A percentile compares a stretch with the other conserved stretches of the same genome.
Conservation (phyloP, 2,797 vertebrate species). For the Leptodactylus fallax region DNA sequence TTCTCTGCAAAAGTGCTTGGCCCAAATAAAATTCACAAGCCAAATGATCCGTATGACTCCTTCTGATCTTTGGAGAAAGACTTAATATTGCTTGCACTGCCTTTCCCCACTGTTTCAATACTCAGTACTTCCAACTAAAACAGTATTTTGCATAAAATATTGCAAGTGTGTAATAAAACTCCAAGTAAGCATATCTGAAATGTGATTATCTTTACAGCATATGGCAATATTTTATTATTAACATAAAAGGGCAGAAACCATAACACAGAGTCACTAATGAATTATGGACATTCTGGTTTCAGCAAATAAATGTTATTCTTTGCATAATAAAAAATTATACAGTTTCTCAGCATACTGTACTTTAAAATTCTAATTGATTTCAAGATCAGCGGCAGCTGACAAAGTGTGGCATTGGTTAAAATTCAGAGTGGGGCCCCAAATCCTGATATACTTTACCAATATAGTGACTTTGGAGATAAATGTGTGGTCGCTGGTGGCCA, state of each 20-base stretch:
- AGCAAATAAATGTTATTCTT: not conserved
- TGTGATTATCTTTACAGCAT: not conserved
- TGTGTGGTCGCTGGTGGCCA: too few relatives aligned
- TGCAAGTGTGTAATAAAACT: not conserved
- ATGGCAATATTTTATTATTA: not conserved
- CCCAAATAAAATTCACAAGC: not conserved
- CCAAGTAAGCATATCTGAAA: not conserved
- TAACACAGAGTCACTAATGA: not conserved
- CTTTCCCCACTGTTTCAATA: not conserved
- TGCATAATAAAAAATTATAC: too few relatives aligned
- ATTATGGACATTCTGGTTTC: not conserved
- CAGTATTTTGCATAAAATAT: slow-evolving; percentile 8
- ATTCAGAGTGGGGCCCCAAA: too few relatives aligned
- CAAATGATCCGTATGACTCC: not conserved
- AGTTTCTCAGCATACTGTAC: too few relatives aligned
- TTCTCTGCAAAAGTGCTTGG: not conserved
- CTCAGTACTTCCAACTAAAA: slow-evolving; percentile 1
- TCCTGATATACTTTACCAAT: too few relatives aligned
- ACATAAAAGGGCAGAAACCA: not conserved
- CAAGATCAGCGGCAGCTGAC: too few relatives aligned
- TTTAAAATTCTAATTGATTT: too few relatives aligned
- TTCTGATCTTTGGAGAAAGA: not conserved
- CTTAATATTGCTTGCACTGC: not conserved
- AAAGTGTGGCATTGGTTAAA: too few relatives aligned
- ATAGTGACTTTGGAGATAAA: too few relatives aligned